These are phyloP conservation scores for Folsomia manolachei DNA, from an alignment of 2,888 invertebrate species.

Conservation along the genomic window DNA sequence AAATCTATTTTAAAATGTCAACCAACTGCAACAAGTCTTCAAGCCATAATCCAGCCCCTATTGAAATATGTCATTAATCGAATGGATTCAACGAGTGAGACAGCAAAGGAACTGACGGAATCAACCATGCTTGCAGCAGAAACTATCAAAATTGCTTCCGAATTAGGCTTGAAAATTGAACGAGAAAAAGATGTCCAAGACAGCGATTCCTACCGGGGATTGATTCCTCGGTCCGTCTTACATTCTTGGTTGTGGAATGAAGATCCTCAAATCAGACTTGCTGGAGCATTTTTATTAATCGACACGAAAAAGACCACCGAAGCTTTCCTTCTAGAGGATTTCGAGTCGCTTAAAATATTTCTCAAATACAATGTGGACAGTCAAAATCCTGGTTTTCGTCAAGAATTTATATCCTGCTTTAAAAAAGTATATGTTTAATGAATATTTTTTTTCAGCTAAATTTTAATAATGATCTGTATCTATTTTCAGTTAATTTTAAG, in stretches of 20 bases:
- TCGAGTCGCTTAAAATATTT: slow-evolving; percentile 64
- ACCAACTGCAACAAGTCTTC: slow-evolving; percentile 4
- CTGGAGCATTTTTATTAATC: slow-evolving; percentile 67
- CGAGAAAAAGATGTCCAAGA: background rate
- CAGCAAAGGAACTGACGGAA: slow-evolving; percentile 20
- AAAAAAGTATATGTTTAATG: slow-evolving; percentile 77
- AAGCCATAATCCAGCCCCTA: slow-evolving; percentile 26
- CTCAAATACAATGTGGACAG: slow-evolving; percentile 68
- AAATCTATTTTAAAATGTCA: slow-evolving; percentile 24
- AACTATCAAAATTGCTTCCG: slow-evolving; percentile 44
- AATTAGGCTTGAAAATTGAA: slow-evolving; percentile 31
- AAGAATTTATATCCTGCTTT: slow-evolving; percentile 65
- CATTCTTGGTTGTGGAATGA: slow-evolving; percentile 40
- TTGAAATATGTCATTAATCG: slow-evolving; percentile 21
- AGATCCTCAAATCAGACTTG: slow-evolving; percentile 63
- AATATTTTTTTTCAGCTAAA: too few species aligned
- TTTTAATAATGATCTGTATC: too few species aligned
- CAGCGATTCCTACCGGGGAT: slow-evolving; percentile 37
- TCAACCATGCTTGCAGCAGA: slow-evolving; percentile 42
- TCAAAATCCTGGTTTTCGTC: slow-evolving; percentile 67
- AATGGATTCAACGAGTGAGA: slow-evolving; percentile 26
- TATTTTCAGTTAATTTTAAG: slow-evolving; percentile 56
- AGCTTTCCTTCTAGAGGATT: slow-evolving; percentile 61
- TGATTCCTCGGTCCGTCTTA: slow-evolving; percentile 39
- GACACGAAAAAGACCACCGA: slow-evolving; percentile 73